Evolutionary conservation across 1,140 invertebrate species (phyloP).

Genomic region (Heliconius nattereri): DNA sequence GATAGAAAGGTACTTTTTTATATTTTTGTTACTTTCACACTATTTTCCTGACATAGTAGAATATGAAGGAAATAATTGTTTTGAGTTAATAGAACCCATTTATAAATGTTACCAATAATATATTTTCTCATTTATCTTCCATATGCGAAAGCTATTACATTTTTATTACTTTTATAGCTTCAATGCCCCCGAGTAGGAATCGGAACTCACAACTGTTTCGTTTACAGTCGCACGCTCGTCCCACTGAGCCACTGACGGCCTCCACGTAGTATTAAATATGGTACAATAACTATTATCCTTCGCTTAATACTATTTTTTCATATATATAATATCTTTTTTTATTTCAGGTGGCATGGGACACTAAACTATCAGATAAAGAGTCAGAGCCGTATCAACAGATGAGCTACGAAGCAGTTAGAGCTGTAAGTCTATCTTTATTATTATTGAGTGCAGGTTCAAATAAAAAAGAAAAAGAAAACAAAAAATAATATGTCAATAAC

Average conservation of each 20-base stretch:
- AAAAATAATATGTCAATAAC: not conserved
- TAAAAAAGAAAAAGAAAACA: not conserved
- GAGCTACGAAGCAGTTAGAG: slow-evolving; percentile 90
- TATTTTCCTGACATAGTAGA: not conserved
- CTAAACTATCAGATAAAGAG: slow-evolving; percentile 86
- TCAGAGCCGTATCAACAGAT: slow-evolving; percentile 91
- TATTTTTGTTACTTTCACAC: not conserved
- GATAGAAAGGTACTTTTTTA: slow-evolving; percentile 80
- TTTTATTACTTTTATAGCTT: no score
- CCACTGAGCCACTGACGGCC: no score
- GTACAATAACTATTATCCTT: no score
- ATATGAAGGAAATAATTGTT: no score
- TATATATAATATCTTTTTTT: slow-evolving; percentile 2
- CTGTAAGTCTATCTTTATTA: slow-evolving; percentile 83
- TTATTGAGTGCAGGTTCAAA: not conserved
- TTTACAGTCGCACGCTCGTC: no score
- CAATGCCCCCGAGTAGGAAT: no score
- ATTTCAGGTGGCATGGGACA: slow-evolving; percentile 87
- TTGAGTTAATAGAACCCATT: no score
- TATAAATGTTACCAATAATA: no score
- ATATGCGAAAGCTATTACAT: no score
- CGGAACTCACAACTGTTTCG: no score
- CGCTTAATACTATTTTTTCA: not conserved
- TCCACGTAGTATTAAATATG: no score
- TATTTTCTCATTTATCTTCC: no score